Base-by-base conservation (phyloP, 2,888 invertebrate genomes). In the Spodoptera picta region DNA sequence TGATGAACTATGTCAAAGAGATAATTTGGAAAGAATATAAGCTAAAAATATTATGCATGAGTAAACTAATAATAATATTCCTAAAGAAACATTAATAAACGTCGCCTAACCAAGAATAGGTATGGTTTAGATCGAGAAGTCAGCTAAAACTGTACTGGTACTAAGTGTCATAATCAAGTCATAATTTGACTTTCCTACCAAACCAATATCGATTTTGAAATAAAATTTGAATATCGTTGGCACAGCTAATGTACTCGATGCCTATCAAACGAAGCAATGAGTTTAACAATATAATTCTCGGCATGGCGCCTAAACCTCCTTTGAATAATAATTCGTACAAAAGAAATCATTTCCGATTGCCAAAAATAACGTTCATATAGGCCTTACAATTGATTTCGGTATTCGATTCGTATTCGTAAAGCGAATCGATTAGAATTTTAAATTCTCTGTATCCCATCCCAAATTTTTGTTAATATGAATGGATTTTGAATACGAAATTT, bases 391-490 rank as follows among this genome's bases (percentile, higher is more conserved):
- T 62, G 75, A 83, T 84, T 84, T 83, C 69, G 75, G 74, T 74
- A 80, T 14, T 50, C 71, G 65, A 85, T 91, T 87, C 78, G 80
- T 81, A 91, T 91, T 81, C 90, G 48, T 57, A 54, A 58, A 31
- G 52, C 61, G 65, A 54, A 65, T 58, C 68, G 73, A 82, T 85
- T 84, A 80, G 79, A 87, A 88, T 82, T 92, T 88, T 74, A 88
- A 90, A 91, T 92, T 86, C 80, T 52, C 60, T 51, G 68, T 81
- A 80, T 77, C 75, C 69, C 81, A 80, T 83, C 75, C 75, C 84
- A 87, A 85, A 91, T 91, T 92, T 92, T 91, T 82, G 90, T 90
- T 90, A 90, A 91, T 91, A 87, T 85, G 62, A 72, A 82, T 87
- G 89, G 75, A 80, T 75, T 66, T 62, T 58, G 92, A 92, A 92